Percentiles rank a stretch among this genome's conserved stretches.
Evolutionary conservation across 2,797 vertebrate species (phyloP).

Genomic region (Malacoctenus gilli): DNA sequence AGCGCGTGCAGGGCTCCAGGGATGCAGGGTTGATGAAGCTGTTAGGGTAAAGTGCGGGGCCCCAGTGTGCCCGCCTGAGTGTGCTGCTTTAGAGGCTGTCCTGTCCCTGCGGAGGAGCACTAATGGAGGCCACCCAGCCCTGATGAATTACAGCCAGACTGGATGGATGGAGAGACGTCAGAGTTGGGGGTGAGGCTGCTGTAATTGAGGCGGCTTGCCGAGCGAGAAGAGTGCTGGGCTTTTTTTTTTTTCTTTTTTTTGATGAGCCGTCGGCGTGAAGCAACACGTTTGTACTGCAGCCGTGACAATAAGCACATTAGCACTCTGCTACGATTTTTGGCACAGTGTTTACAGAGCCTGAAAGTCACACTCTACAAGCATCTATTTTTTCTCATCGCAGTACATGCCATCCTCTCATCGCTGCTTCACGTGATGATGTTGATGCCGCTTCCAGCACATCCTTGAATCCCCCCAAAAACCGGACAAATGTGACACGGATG

Average conservation of each 20-base stretch:
- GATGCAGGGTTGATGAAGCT: slow-evolving; percentile 71
- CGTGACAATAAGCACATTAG: slow-evolving; percentile 41
- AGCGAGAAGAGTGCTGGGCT: slow-evolving; percentile 11
- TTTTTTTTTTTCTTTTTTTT: too few species aligned
- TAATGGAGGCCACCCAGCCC: slow-evolving; percentile 71
- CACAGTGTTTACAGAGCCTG: slow-evolving; percentile 19
- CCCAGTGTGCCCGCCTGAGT: slow-evolving; percentile 60
- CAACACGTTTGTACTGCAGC: slow-evolving; percentile 48
- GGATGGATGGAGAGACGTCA: slow-evolving; percentile 32
- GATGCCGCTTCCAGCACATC: neutral
- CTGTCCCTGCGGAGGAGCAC: slow-evolving; percentile 61
- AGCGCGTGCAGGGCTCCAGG: slow-evolving; percentile 49
- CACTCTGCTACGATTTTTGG: slow-evolving; percentile 14
- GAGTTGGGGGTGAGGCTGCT: slow-evolving; percentile 32
- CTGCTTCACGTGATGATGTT: slow-evolving; percentile 1
- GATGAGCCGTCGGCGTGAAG: slow-evolving; percentile 59
- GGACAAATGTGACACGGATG: neutral
- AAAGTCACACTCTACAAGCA: slow-evolving; percentile 16
- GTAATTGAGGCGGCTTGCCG: slow-evolving; percentile 54
- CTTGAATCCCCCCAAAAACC: neutral
- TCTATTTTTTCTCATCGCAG: too few species aligned
- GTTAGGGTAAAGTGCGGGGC: slow-evolving; percentile 70
- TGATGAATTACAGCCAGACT: slow-evolving; percentile 60
- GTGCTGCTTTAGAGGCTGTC: slow-evolving; percentile 58
- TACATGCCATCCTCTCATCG: neutral